Conservation (phyloP, 2,888 invertebrate genomes). For the Perdita meconis region DNA sequence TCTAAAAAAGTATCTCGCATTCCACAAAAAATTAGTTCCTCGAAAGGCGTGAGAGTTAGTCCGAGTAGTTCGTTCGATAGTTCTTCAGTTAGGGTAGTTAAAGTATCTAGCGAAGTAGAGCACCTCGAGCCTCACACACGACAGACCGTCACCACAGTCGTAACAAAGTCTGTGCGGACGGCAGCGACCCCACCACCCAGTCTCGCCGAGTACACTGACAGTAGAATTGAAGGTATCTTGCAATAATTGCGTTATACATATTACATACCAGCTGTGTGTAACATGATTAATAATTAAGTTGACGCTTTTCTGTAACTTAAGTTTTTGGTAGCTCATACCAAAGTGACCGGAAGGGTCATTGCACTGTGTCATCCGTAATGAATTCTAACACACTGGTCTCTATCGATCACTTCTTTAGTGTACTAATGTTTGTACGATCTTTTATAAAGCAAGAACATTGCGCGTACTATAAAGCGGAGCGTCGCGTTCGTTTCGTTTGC, state of each 20-base stretch:
- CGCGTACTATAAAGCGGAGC: slow-evolving; percentile 60
- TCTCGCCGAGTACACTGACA: slow-evolving; percentile 84
- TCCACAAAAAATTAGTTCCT: slow-evolving; percentile 76
- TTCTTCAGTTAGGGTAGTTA: slow-evolving; percentile 73
- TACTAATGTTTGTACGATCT: slow-evolving; percentile 59
- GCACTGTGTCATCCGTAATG: slow-evolving; percentile 77
- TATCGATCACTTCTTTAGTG: slow-evolving; percentile 60
- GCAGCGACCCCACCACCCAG: slow-evolving; percentile 84
- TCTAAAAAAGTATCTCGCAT: slow-evolving; percentile 76
- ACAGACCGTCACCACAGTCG: slow-evolving; percentile 84
- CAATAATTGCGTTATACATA: slow-evolving; percentile 84
- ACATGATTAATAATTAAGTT: slow-evolving; percentile 84
- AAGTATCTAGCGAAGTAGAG: slow-evolving; percentile 76
- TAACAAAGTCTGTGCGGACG: slow-evolving; percentile 84
- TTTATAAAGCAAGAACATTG: slow-evolving; percentile 37
- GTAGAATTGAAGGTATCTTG: slow-evolving; percentile 84
- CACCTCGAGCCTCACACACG: slow-evolving; percentile 83
- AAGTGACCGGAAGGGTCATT: slow-evolving; percentile 73
- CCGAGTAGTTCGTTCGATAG: slow-evolving; percentile 52
- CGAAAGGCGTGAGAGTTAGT: slow-evolving; percentile 62
- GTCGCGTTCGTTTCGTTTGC: not conserved
- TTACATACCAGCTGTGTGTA: slow-evolving; percentile 84
- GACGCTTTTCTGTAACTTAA: slow-evolving; percentile 82
- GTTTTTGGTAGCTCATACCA: slow-evolving; percentile 74
- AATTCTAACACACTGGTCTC: slow-evolving; percentile 73